phyloP scores from a whole-genome alignment of 2,797 vertebrate species.

The Peromyscus melanophrys region DNA sequence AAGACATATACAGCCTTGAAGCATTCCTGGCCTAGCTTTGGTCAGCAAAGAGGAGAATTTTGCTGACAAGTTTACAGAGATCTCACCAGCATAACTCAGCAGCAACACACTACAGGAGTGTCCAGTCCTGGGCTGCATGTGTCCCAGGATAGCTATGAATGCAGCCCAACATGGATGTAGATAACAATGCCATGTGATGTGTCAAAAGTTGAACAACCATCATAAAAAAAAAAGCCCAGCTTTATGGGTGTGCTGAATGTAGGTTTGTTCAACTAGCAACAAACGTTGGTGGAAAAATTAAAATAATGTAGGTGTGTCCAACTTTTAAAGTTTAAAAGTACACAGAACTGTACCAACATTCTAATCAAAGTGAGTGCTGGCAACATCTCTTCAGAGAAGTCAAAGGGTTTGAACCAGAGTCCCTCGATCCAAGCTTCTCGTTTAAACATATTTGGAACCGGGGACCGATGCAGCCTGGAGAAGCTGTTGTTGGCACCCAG shows the following conservation, averaged over 20 bases:
- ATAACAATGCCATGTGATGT: too few relatives aligned
- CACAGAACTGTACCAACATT: neutral
- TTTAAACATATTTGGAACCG: neutral
- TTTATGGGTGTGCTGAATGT: neutral
- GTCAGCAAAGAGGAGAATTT: neutral
- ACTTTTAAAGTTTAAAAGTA: conserved; percentile 30
- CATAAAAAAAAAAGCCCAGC: neutral
- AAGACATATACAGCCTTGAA: neutral
- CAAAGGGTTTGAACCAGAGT: neutral
- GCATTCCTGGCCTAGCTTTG: neutral
- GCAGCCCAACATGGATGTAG: neutral
- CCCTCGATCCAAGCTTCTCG: neutral
- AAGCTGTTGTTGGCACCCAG: neutral
- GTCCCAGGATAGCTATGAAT: neutral
- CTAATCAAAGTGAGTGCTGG: neutral
- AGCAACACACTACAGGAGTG: neutral
- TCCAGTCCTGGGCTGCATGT: neutral
- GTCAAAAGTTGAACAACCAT: neutral
- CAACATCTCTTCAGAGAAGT: neutral
- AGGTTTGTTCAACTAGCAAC: neutral
- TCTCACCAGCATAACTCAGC: neutral
- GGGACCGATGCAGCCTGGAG: neutral
- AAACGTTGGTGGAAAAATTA: neutral
- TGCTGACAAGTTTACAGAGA: neutral
- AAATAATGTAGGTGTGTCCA: neutral